These are phyloP conservation scores for Phoxinus dragarum DNA, from an alignment of 2,797 vertebrate species.

Conservation along the genomic window DNA sequence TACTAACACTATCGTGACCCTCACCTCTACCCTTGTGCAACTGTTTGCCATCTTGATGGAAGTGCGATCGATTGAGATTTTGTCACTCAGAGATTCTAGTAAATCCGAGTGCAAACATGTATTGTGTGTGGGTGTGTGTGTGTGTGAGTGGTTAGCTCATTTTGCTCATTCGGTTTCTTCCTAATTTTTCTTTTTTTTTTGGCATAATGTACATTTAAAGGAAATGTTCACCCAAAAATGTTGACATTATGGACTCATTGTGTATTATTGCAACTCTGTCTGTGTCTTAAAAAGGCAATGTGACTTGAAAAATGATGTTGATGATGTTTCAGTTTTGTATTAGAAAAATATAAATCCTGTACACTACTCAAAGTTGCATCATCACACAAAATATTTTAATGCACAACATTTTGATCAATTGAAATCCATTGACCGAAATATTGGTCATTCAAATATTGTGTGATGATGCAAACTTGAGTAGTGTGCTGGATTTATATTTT, in stretches of 20 bases:
- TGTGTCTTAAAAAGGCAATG: too few species aligned
- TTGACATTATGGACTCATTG: too few species aligned
- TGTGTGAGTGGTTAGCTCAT: not conserved
- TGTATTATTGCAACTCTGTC: too few species aligned
- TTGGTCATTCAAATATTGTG: not conserved
- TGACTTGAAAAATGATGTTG: too few species aligned
- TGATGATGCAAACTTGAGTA: not conserved
- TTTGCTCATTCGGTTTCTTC: not conserved
- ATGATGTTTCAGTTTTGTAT: not conserved
- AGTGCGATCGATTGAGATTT: constrained; percentile 14
- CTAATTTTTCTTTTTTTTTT: too few species aligned
- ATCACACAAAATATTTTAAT: not conserved
- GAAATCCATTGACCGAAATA: not conserved
- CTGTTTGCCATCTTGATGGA: constrained; percentile 26
- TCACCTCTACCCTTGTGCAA: constrained; percentile 22
- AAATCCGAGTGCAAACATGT: not conserved
- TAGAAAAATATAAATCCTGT: not conserved
- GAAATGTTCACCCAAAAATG: too few species aligned
- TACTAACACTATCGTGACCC: constrained; percentile 22
- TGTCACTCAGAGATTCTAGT: constrained; percentile 10
- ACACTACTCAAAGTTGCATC: not conserved
- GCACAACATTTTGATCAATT: not conserved
- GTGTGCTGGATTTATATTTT: not conserved
- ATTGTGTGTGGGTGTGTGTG: not conserved
- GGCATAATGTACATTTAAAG: too few species aligned